Evolutionary conservation across 2,888 invertebrate genomes (phyloP).

Genomic region (Dromius quadrimaculatus): DNA sequence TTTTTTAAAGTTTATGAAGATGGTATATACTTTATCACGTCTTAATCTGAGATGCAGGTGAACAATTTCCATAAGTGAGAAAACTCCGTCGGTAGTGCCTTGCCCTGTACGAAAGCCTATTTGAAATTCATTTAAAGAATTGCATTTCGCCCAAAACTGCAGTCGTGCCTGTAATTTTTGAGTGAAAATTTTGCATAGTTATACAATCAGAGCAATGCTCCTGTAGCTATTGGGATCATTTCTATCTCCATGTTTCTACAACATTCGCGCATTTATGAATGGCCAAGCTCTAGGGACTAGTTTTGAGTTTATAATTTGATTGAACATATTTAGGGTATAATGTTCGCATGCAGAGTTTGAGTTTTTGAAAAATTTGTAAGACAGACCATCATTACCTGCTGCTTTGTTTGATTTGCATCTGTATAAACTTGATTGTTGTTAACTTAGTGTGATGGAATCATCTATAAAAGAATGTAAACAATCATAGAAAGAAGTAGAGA

Average conservation of each 20-base stretch:
- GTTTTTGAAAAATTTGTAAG: too few relatives aligned
- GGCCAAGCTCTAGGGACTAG: background rate
- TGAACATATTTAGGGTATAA: too few relatives aligned
- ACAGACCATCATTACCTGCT: too few relatives aligned
- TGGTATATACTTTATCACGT: background rate
- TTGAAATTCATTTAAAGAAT: conserved; percentile 1
- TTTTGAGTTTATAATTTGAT: too few relatives aligned
- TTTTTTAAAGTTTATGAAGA: background rate
- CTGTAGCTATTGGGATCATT: background rate
- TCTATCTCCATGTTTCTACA: background rate
- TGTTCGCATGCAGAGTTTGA: too few relatives aligned
- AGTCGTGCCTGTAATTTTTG: too few relatives aligned
- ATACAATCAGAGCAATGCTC: background rate
- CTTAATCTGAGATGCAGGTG: background rate
- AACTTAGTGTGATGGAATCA: too few relatives aligned
- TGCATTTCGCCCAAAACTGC: too few relatives aligned
- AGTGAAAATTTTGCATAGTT: background rate
- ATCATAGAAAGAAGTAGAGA: too few relatives aligned
- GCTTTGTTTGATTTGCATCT: too few relatives aligned
- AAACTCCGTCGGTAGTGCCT: background rate
- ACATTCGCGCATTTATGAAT: background rate
- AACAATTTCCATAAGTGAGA: background rate
- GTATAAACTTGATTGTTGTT: too few relatives aligned
- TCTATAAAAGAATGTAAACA: too few relatives aligned
- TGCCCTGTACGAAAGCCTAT: background rate